Conservation (phyloP, 2,113 vertebrate species). For the Alethe castanea region DNA sequence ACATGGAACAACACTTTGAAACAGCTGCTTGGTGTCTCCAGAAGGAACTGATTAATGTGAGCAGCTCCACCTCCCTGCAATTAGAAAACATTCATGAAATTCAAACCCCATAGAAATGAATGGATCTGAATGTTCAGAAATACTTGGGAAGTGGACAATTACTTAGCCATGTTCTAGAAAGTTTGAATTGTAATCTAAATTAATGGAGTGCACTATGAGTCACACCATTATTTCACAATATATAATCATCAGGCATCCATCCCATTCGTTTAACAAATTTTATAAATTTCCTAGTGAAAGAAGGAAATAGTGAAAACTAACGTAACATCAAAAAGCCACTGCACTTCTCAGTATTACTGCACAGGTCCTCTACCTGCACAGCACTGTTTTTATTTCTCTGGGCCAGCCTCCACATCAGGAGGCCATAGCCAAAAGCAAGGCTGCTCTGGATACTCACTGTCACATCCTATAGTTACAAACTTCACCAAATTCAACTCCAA, state of each 20-base stretch:
- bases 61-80: neutral
- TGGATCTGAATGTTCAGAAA: neutral
- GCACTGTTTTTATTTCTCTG: neutral
- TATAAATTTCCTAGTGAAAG: neutral
- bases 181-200: neutral
- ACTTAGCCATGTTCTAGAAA: neutral
- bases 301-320: neutral
- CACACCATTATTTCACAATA: neutral
- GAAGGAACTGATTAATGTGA: neutral
- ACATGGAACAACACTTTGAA: neutral
- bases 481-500: neutral
- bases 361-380: neutral
- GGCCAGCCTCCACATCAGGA: neutral
- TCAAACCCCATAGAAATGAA: neutral
- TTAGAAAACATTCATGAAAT: neutral
- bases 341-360: neutral
- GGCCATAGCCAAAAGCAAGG: fast-evolving
- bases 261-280: neutral
- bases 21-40: neutral
- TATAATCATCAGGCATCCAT: neutral
- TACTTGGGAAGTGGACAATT: neutral
- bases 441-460: neutral
- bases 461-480: neutral
- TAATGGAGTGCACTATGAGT: neutral
- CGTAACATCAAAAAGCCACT: neutral